These are phyloP conservation scores for Drosophila paranaensis DNA, from an alignment of 2,888 invertebrate genomes.

Conservation along the genomic window DNA sequence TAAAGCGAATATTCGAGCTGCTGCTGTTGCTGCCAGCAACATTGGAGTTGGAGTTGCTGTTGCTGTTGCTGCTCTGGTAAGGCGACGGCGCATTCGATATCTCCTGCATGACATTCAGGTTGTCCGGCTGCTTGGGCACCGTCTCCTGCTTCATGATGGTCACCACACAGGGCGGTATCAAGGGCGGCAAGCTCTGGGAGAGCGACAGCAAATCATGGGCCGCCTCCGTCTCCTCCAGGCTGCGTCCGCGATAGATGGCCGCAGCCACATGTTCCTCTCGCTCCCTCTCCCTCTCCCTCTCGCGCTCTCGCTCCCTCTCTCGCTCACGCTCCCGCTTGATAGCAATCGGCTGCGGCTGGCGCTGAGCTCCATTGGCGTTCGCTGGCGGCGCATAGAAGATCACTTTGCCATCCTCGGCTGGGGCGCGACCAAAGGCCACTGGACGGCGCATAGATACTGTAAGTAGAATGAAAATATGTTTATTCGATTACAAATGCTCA, in stretches of 20 bases:
- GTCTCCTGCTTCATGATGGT: slow-evolving; percentile 86
- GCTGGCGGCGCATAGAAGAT: slow-evolving; percentile 85
- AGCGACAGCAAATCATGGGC: slow-evolving; percentile 92
- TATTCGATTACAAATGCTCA: slow-evolving; percentile 17
- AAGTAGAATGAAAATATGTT: slow-evolving; percentile 17
- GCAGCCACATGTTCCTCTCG: slow-evolving; percentile 22
- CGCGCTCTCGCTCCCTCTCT: slow-evolving; percentile 53
- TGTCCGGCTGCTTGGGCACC: slow-evolving; percentile 42
- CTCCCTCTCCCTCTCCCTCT: background rate
- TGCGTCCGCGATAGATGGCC: slow-evolving; percentile 86
- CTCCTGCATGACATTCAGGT: slow-evolving; percentile 83
- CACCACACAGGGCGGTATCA: slow-evolving; percentile 89
- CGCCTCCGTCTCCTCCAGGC: slow-evolving; percentile 94
- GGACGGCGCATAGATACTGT: slow-evolving; percentile 76
- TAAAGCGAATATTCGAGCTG: slow-evolving; percentile 82
- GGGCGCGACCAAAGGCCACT: slow-evolving; percentile 70
- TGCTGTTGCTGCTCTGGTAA: slow-evolving; percentile 42
- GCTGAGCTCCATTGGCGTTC: slow-evolving; percentile 58
- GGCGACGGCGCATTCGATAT: slow-evolving; percentile 77
- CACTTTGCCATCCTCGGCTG: slow-evolving; percentile 83
- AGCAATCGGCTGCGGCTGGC: slow-evolving; percentile 56
- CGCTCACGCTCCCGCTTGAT: slow-evolving; percentile 58
- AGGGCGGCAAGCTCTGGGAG: slow-evolving; percentile 91
- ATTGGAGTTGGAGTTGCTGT: slow-evolving; percentile 22
- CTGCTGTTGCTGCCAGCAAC: slow-evolving; percentile 1